Conservation (phyloP, 1,140 invertebrate species). For the Ceratina japonica region DNA sequence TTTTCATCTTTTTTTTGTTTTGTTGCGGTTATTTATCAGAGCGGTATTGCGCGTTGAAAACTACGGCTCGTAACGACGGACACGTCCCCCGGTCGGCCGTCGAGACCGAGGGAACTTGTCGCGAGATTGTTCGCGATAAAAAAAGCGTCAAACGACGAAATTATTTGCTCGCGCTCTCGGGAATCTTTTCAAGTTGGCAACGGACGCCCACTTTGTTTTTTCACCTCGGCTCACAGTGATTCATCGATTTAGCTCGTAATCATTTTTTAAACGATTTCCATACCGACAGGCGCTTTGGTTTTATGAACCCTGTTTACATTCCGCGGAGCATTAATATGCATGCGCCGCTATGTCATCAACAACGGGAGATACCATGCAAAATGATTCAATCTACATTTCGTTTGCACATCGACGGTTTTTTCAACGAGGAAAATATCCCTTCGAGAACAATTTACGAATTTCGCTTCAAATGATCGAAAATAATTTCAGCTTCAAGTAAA, state of each 20-base stretch:
- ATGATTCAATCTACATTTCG: not conserved
- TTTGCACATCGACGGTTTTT: not conserved
- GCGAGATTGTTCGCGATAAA: not conserved
- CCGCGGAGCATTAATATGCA: not conserved
- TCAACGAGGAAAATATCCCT: not conserved
- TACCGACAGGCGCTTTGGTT: not conserved
- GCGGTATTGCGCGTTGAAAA: not conserved
- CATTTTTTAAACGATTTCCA: not conserved
- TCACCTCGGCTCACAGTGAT: not conserved
- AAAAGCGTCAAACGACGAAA: not conserved
- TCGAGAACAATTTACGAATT: not conserved
- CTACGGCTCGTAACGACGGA: not conserved
- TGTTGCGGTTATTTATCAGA: not conserved
- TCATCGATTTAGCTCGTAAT: slow-evolving; percentile 11
- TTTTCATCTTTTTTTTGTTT: too few relatives aligned
- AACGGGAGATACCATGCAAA: not conserved
- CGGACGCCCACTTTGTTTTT: not conserved
- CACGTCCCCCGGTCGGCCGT: too few relatives aligned
- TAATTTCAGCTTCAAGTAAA: not conserved
- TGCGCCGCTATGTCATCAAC: not conserved
- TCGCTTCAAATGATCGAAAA: not conserved
- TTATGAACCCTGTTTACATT: not conserved
- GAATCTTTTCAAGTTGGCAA: slow-evolving; percentile 2
- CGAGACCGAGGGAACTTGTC: not conserved
- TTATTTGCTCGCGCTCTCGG: not conserved